phyloP scores from a whole-genome alignment of 1,140 invertebrate species.

The Drosophila seguyi region DNA sequence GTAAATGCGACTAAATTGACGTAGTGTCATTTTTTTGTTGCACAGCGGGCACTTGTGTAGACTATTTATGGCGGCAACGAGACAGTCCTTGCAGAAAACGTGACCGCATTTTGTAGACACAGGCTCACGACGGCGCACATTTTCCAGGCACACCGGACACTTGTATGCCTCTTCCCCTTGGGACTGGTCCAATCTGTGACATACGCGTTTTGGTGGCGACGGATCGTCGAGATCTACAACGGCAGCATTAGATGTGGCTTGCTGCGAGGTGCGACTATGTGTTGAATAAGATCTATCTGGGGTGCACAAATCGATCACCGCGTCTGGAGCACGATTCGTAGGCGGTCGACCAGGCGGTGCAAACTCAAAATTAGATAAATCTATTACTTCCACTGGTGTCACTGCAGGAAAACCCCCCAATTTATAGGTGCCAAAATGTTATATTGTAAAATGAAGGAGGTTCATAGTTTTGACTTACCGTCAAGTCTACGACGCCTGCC shows the following conservation, averaged over 20 bases:
- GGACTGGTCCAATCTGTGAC: not conserved
- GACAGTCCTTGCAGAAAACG: constrained; percentile 58
- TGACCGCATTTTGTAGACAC: constrained; percentile 63
- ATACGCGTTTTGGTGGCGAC: constrained; percentile 29
- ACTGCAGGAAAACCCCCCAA: constrained; percentile 11
- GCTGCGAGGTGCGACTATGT: not conserved
- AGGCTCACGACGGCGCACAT: constrained; percentile 29
- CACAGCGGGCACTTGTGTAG: constrained; percentile 63
- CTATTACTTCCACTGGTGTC: constrained; percentile 49
- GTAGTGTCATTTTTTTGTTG: constrained; percentile 42
- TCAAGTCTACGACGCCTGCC: not conserved
- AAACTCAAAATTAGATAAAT: constrained; percentile 29
- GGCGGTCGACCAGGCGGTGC: not conserved
- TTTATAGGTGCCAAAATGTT: not conserved
- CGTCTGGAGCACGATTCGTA: constrained; percentile 12
- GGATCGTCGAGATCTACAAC: constrained; percentile 6
- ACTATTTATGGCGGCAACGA: constrained; percentile 28
- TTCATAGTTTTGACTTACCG: constrained; percentile 1
- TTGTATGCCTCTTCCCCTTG: constrained; percentile 40
- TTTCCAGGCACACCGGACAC: constrained; percentile 65
- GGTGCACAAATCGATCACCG: constrained; percentile 46
- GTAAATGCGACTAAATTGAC: constrained; percentile 55
- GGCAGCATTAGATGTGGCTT: too few relatives aligned
- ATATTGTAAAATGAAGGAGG: not conserved
- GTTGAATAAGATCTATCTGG: not conserved